Percentiles rank a stretch among this genome's conserved stretches.
phyloP scores from a whole-genome alignment of 2,113 vertebrate species.

The Trichechus manatus region DNA sequence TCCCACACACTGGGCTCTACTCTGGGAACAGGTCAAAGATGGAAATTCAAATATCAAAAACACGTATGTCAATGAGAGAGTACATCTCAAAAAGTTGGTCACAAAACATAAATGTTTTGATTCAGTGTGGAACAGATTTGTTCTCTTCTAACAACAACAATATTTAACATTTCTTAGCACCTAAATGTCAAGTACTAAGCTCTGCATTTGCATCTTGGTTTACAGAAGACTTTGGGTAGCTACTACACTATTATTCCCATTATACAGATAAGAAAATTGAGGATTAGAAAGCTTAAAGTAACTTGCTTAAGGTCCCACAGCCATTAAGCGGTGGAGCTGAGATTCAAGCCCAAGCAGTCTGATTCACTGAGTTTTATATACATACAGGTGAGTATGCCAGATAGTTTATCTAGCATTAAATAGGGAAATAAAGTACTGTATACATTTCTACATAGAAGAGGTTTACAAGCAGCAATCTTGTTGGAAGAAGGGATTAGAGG shows the following conservation, averaged over 20 bases:
- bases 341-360: background rate
- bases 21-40: background rate
- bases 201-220: background rate
- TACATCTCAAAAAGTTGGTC: background rate
- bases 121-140: background rate
- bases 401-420: background rate
- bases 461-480: background rate
- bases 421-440: background rate
- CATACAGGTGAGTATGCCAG: fast-evolving
- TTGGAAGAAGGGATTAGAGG: background rate
- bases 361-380: background rate
- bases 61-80: background rate
- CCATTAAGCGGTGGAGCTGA: background rate
- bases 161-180: background rate
- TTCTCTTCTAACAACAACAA: background rate
- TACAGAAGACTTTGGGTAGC: background rate
- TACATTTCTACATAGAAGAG: background rate
- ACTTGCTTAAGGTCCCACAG: background rate
- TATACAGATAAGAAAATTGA: constrained; percentile 1
- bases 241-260: background rate
- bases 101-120: background rate
- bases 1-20: background rate
- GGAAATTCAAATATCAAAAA: constrained; percentile 11
- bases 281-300: background rate
- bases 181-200: background rate